These are phyloP conservation scores for Itoplectis maculator DNA, from an alignment of 2,888 invertebrate genomes.

Conservation along the genomic window DNA sequence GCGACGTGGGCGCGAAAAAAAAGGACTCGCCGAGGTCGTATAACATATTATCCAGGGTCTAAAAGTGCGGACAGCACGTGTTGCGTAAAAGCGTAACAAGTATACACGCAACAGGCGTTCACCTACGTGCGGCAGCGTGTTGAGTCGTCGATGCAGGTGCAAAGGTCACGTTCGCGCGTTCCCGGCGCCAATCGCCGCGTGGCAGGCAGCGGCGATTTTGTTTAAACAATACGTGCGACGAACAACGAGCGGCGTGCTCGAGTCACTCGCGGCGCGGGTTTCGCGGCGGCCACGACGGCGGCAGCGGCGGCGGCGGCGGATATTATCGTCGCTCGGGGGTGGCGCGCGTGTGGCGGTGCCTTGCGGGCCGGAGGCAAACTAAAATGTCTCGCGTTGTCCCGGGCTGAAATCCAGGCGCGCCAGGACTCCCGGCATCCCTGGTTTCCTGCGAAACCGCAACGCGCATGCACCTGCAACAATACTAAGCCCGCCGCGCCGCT, in stretches of 20 bases:
- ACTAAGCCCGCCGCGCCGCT: too few relatives aligned
- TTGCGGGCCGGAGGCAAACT: conserved; percentile 68
- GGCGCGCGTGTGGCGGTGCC: conserved; percentile 67
- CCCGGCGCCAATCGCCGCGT: conserved; percentile 12
- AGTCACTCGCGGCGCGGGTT: not conserved
- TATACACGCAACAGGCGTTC: conserved; percentile 64
- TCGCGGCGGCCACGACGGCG: too few relatives aligned
- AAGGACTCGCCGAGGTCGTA: not conserved
- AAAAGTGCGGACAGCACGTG: conserved; percentile 48
- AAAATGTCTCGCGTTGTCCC: conserved; percentile 65
- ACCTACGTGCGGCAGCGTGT: conserved; percentile 55
- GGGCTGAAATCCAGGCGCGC: conserved; percentile 68
- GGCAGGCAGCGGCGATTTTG: conserved; percentile 30
- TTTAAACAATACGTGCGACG: conserved; percentile 46
- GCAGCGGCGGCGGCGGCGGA: too few relatives aligned
- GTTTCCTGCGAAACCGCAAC: conserved; percentile 58
- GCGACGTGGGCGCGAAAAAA: not conserved
- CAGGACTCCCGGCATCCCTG: conserved; percentile 62
- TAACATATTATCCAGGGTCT: not conserved
- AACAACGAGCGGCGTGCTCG: conserved; percentile 5
- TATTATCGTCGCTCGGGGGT: conserved; percentile 25
- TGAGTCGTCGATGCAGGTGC: conserved; percentile 18
- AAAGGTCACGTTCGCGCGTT: conserved; percentile 41
- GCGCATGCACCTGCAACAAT: conserved; percentile 66
- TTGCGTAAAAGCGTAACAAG: conserved; percentile 50